Evolutionary conservation across 2,888 invertebrate species (phyloP).

Genomic region (Tenthredo amoena): DNA sequence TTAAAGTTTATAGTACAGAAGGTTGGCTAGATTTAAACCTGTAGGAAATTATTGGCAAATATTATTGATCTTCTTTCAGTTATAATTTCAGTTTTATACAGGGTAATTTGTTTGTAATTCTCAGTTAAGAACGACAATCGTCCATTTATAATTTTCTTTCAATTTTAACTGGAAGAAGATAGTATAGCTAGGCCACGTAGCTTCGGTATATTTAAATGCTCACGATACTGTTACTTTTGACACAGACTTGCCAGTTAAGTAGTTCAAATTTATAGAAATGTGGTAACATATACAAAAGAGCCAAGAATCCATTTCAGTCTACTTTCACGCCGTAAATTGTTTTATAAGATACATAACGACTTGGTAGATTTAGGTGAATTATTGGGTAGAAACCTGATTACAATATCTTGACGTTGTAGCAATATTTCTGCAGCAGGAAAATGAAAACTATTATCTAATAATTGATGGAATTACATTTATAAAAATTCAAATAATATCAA

Average conservation of each 20-base stretch:
- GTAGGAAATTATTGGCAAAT: constrained; percentile 27
- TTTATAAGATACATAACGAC: constrained; percentile 19
- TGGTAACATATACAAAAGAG: constrained; percentile 39
- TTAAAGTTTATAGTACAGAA: constrained; percentile 64
- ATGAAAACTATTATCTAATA: constrained; percentile 38
- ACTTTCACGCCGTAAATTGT: constrained; percentile 19
- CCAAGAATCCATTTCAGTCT: constrained; percentile 49
- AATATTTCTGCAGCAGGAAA: constrained; percentile 11
- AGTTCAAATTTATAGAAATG: constrained; percentile 39
- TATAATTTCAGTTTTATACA: constrained; percentile 36
- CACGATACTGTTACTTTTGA: constrained; percentile 23
- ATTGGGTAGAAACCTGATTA: background rate
- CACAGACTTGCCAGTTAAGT: constrained; percentile 41
- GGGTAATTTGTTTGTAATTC: constrained; percentile 24
- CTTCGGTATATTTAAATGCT: constrained; percentile 36
- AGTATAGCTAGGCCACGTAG: constrained; percentile 3
- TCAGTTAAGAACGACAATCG: constrained; percentile 36
- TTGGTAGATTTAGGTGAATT: constrained; percentile 39
- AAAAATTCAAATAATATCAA: background rate
- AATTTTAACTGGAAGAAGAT: constrained; percentile 41
- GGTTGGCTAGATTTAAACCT: constrained; percentile 62
- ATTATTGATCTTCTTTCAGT: constrained; percentile 31
- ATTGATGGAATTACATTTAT: background rate
- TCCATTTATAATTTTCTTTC: constrained; percentile 3
- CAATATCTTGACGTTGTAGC: constrained; percentile 41